phyloP scores from a whole-genome alignment of 2,888 invertebrate species.

The Epistrophella euchroma region DNA sequence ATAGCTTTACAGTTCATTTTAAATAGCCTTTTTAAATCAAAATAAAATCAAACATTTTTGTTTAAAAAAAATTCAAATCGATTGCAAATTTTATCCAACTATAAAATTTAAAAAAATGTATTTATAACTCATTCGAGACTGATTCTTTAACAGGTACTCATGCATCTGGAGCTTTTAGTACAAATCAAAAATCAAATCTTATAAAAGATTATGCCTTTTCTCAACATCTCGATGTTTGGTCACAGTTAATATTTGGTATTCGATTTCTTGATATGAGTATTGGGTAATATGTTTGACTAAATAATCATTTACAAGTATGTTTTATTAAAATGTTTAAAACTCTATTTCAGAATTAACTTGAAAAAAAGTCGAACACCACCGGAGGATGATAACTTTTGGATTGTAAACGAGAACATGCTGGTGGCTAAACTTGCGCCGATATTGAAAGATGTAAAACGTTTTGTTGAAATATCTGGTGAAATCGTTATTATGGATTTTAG shows the following conservation, averaged over 20 bases:
- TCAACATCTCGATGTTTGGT: slow-evolving; percentile 92
- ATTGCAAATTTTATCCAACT: no score
- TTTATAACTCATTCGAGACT: not conserved
- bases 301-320: not conserved
- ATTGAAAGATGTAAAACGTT: slow-evolving; percentile 88
- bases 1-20: no score
- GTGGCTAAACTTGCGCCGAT: slow-evolving; percentile 88
- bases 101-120: no score
- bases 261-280: slow-evolving; percentile 92
- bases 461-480: slow-evolving; percentile 88
- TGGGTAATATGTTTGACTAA: slow-evolving; percentile 84
- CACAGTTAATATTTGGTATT: slow-evolving; percentile 93
- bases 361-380: slow-evolving; percentile 64
- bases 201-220: slow-evolving; percentile 83
- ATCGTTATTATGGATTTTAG: slow-evolving; percentile 92
- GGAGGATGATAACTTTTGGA: slow-evolving; percentile 80
- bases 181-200: slow-evolving; percentile 79
- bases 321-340: not conserved
- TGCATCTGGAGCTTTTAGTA: slow-evolving; percentile 86
- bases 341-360: slow-evolving; percentile 41
- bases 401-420: slow-evolving; percentile 82
- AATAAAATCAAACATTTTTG: no score
- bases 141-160: slow-evolving; percentile 85
- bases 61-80: no score
- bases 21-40: no score